Evolutionary conservation across 2,113 vertebrate species (phyloP).

Genomic region (Callorhinus ursinus): DNA sequence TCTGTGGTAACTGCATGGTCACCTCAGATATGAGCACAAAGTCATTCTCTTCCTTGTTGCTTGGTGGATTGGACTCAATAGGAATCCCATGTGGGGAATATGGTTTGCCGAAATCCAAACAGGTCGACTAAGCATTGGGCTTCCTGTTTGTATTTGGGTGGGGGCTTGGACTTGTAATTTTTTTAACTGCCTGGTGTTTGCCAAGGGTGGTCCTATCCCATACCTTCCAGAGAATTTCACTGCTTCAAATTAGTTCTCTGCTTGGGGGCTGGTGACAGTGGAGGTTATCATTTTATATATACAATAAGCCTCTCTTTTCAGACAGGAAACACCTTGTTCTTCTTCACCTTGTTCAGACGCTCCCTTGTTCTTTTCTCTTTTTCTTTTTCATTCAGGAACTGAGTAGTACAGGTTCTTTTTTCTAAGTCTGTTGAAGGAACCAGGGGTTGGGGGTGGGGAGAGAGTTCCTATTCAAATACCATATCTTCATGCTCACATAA

Average conservation of each 20-base stretch:
- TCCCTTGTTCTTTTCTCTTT: neutral
- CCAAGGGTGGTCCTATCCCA: neutral
- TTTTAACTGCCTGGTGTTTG: neutral
- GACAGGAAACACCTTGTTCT: neutral
- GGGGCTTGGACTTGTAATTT: neutral
- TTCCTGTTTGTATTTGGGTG: neutral
- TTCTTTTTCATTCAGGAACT: neutral
- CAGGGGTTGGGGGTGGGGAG: neutral
- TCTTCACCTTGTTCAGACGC: too few relatives aligned
- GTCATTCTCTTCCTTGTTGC: neutral
- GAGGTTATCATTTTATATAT: neutral
- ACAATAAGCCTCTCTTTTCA: neutral
- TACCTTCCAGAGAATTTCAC: neutral
- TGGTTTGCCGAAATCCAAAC: neutral
- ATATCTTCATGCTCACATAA: neutral
- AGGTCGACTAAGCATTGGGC: neutral
- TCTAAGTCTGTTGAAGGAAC: conserved; percentile 27
- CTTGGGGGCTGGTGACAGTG: neutral
- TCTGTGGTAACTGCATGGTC: neutral
- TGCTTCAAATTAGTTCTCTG: neutral
- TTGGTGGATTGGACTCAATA: neutral
- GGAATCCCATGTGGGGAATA: neutral
- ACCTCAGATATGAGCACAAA: neutral
- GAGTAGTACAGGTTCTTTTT: neutral
- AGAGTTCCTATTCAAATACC: neutral